Evolutionary conservation across 1,140 invertebrate species (phyloP).

Genomic region (Eubasilissa regina): DNA sequence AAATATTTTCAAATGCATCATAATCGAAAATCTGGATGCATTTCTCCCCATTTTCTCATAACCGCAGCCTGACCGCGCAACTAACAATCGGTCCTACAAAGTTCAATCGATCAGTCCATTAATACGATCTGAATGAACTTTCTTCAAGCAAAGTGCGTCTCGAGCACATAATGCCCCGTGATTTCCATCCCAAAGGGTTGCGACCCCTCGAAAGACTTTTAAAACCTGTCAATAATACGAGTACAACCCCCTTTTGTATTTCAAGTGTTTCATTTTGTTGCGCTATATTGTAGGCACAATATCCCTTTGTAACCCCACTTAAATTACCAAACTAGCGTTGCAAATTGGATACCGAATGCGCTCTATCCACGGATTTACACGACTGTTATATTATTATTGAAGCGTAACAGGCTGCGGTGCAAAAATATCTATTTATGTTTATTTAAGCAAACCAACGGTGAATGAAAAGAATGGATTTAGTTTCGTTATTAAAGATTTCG

Average conservation of each 20-base stretch:
- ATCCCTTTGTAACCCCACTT: slow-evolving; percentile 29
- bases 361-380: slow-evolving; percentile 8
- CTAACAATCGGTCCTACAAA: slow-evolving; percentile 3
- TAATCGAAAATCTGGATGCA: too few species aligned
- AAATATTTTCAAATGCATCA: too few species aligned
- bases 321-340: slow-evolving; percentile 18
- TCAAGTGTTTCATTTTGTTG: slow-evolving; percentile 27
- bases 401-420: slow-evolving; percentile 7
- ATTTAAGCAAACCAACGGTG: slow-evolving; percentile 11
- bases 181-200: slow-evolving; percentile 22
- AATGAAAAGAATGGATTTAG: not conserved
- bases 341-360: slow-evolving; percentile 10
- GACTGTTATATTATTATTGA: slow-evolving; percentile 18
- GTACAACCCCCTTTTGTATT: slow-evolving; percentile 4
- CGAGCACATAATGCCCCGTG: slow-evolving; percentile 18
- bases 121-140: slow-evolving; percentile 1
- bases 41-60: not conserved
- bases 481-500: slow-evolving; percentile 22
- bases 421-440: slow-evolving; percentile 37
- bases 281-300: slow-evolving; percentile 21
- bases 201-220: slow-evolving; percentile 19
- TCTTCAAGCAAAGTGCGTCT: slow-evolving; percentile 26
- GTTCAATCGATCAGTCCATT: slow-evolving; percentile 29
- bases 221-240: slow-evolving; percentile 35
- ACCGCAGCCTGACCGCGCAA: not conserved